Percentiles rank a stretch among this genome's conserved stretches.
Conservation (phyloP, 92 coral and sea anemone genomes). For the Epizoanthus ramosus region DNA sequence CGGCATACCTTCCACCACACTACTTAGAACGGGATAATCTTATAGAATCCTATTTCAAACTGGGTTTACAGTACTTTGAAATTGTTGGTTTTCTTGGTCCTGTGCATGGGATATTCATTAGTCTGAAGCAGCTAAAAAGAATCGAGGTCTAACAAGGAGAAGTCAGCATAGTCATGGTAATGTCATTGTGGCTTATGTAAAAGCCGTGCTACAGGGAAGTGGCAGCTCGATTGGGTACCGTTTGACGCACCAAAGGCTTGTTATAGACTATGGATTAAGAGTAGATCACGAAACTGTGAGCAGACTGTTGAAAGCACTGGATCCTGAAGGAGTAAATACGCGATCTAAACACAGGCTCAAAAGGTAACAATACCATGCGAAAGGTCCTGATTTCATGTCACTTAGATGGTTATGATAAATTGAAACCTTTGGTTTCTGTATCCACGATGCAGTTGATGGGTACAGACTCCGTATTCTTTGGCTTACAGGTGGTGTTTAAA, state of each 20-base stretch:
- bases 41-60: too few species aligned
- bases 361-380: background rate
- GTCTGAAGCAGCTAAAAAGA: constrained; percentile 17
- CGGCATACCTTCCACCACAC: too few species aligned
- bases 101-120: constrained; percentile 13
- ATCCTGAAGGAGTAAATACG: background rate
- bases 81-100: constrained; percentile 21
- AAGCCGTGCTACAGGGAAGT: constrained; percentile 32
- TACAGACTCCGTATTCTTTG: constrained; percentile 12
- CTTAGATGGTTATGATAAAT: background rate
- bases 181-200: constrained; percentile 28
- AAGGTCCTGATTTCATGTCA: constrained; percentile 4
- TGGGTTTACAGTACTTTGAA: too few species aligned
- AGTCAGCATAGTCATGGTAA: background rate
- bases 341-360: constrained; percentile 1
- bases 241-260: constrained; percentile 23
- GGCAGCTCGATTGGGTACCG: constrained; percentile 4
- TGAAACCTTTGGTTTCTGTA: background rate
- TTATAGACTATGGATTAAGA: constrained; percentile 13
- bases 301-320: constrained; percentile 7
- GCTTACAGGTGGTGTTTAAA: constrained; percentile 19
- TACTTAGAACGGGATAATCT: too few species aligned
- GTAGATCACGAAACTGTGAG: constrained; percentile 13
- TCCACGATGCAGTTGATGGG: too few species aligned
- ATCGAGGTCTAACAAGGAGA: constrained; percentile 19